Percentiles rank a stretch among this genome's conserved stretches.
Evolutionary conservation across 2,113 vertebrate genomes (phyloP).

Genomic region (Todiramphus saurophagus): DNA sequence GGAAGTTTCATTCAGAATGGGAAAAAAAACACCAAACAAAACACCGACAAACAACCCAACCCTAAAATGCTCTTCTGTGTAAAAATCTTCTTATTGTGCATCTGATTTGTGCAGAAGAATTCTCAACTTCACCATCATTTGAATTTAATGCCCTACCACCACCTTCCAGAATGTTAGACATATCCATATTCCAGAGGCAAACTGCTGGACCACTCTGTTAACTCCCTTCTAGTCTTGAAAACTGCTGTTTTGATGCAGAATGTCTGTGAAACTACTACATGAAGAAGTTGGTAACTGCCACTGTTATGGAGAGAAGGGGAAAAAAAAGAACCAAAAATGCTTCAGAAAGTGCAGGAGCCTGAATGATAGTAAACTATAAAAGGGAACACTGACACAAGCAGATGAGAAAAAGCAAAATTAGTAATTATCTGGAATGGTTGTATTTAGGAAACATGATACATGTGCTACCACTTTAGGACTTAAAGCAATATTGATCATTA

Average conservation of each 20-base stretch:
- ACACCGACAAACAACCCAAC: not conserved
- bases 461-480: not conserved
- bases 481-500: not conserved
- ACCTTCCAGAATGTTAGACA: not conserved
- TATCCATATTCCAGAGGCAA: not conserved
- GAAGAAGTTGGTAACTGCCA: not conserved
- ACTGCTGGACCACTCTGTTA: not conserved
- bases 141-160: not conserved
- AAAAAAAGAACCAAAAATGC: not conserved
- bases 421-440: not conserved
- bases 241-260: not conserved
- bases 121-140: not conserved
- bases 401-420: not conserved
- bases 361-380: not conserved
- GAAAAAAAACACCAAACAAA: not conserved
- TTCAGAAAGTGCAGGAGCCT: not conserved
- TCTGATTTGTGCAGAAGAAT: not conserved
- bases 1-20: not conserved
- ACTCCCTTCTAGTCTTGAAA: not conserved
- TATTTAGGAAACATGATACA: not conserved
- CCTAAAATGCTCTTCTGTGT: not conserved
- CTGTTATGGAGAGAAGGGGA: not conserved
- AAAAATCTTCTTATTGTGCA: not conserved
- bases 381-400: not conserved
- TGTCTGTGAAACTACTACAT: not conserved